These are phyloP conservation scores for human (Homo sapiens) DNA, from an alignment of 2,113 vertebrate species.

Conservation along the genomic window DNA sequence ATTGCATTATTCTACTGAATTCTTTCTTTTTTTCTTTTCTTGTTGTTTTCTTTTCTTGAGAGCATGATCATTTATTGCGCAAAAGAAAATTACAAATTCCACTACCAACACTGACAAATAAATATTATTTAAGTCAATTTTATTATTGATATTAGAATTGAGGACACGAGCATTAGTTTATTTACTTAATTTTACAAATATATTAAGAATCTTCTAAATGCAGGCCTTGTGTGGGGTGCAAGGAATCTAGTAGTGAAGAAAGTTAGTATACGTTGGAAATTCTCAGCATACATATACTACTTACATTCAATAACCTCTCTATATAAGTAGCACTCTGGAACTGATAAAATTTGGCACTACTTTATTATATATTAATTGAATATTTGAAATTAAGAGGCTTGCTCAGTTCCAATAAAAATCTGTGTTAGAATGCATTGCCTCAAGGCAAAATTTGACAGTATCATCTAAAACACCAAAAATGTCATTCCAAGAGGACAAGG, in stretches of 20 bases:
- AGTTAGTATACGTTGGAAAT: background rate
- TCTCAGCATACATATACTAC: background rate
- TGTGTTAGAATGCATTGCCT: background rate
- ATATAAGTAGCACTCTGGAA: background rate
- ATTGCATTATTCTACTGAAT: slow-evolving; percentile 39
- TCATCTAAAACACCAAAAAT: background rate
- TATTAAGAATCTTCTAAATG: background rate
- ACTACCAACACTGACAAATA: background rate
- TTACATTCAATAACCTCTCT: slow-evolving; percentile 6
- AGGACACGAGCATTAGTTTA: background rate
- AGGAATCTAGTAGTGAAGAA: background rate
- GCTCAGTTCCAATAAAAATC: background rate
- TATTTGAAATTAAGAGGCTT: background rate
- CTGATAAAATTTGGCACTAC: background rate
- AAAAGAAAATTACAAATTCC: slow-evolving; percentile 27
- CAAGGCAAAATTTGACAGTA: background rate
- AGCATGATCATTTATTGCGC: background rate
- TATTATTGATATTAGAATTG: slow-evolving; percentile 1
- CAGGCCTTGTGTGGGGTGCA: background rate
- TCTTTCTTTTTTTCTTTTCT: background rate
- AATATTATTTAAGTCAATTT: background rate
- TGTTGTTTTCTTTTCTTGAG: background rate
- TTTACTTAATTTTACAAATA: slow-evolving; percentile 19
- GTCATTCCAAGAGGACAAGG: background rate
- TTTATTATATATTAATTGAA: slow-evolving; percentile 8